Evolutionary conservation across 2,888 invertebrate species (phyloP).

Genomic region (Eristalis intricaria): DNA sequence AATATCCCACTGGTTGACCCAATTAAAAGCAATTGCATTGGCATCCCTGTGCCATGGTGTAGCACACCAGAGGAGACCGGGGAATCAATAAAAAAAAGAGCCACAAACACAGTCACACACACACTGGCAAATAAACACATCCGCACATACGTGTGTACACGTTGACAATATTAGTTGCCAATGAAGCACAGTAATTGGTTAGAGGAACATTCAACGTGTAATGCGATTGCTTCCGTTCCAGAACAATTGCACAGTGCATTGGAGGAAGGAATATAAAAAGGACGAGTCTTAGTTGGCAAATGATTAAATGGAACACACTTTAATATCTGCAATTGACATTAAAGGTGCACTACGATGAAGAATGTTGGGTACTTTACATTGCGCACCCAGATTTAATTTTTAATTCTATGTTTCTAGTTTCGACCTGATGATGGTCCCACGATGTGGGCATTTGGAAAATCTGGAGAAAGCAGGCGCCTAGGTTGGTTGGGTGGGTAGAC

Average conservation of each 20-base stretch:
- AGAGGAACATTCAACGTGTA: constrained; percentile 3
- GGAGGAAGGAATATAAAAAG: background rate
- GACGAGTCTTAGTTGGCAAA: background rate
- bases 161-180: constrained; percentile 11
- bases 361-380: too few species aligned
- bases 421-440: too few species aligned
- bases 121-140: too few species aligned
- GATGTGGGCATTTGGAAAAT: too few species aligned
- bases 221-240: background rate
- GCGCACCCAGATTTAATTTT: too few species aligned
- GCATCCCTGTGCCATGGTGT: constrained; percentile 1
- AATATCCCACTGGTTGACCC: constrained; percentile 8
- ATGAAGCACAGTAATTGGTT: constrained; percentile 14
- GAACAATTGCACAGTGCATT: background rate
- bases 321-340: background rate
- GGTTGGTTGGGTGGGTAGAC: too few species aligned
- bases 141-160: background rate
- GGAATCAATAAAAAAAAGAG: background rate
- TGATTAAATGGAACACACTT: background rate
- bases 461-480: too few species aligned
- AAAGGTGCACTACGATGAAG: background rate
- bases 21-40: constrained; percentile 18
- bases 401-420: too few species aligned
- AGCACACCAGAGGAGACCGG: background rate
- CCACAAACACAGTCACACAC: background rate